phyloP scores from a whole-genome alignment of 2,113 vertebrate genomes.

The Entelurus aequoreus region DNA sequence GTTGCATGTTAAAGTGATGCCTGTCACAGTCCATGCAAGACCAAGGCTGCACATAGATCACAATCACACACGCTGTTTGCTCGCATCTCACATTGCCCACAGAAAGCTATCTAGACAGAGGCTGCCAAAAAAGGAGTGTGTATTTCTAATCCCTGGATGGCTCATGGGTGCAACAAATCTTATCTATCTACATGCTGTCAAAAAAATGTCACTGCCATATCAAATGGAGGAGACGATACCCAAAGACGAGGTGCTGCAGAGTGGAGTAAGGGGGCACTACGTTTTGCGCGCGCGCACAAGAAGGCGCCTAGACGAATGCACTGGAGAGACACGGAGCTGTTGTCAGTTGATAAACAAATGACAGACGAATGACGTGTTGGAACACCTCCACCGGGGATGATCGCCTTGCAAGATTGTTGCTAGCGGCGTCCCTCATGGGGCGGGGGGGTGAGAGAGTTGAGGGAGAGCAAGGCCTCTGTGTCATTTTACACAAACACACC shows the following conservation, averaged over 20 bases:
- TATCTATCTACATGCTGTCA: slow-evolving; percentile 76
- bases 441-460: slow-evolving; percentile 26
- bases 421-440: slow-evolving; percentile 63
- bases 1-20: slow-evolving; percentile 27
- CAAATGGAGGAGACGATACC: slow-evolving; percentile 65
- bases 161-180: slow-evolving; percentile 65
- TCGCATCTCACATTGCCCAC: slow-evolving; percentile 60
- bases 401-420: slow-evolving; percentile 70
- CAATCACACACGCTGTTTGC: slow-evolving; percentile 63
- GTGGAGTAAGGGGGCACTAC: slow-evolving; percentile 29
- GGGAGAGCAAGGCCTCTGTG: slow-evolving; percentile 54
- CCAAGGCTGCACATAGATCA: slow-evolving; percentile 61
- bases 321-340: slow-evolving; percentile 59
- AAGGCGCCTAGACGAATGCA: slow-evolving; percentile 47
- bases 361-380: slow-evolving; percentile 77
- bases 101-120: slow-evolving; percentile 70
- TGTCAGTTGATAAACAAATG: slow-evolving; percentile 76
- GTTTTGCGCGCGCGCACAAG: slow-evolving; percentile 16
- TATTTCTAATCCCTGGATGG: slow-evolving; percentile 71
- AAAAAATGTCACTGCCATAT: slow-evolving; percentile 72
- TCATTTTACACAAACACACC: slow-evolving; percentile 77
- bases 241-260: slow-evolving; percentile 65
- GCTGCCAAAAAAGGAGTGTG: slow-evolving; percentile 61
- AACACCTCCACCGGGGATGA: slow-evolving; percentile 72
- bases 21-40: slow-evolving; percentile 60